Evolutionary conservation across 2,888 invertebrate genomes (phyloP).

Genomic region (Sarcophaga subvicina): DNA sequence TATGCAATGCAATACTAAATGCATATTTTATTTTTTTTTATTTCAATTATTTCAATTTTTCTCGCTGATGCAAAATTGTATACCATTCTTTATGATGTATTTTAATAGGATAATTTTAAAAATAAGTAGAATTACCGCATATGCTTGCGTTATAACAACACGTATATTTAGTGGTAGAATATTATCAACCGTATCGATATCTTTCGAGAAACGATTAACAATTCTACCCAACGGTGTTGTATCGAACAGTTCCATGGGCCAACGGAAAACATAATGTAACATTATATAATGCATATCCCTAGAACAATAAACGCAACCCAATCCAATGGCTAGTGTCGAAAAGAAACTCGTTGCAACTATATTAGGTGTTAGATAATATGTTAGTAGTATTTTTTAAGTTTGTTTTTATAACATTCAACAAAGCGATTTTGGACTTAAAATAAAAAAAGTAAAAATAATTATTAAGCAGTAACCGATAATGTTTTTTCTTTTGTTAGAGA

Average conservation of each 20-base stretch:
- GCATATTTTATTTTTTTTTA: not conserved
- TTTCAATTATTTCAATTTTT: not conserved
- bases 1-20: no score
- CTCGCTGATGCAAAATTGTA: constrained; percentile 19
- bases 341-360: constrained; percentile 78
- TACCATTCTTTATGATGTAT: constrained; percentile 3
- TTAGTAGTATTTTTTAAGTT: not conserved
- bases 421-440: not conserved
- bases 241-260: constrained; percentile 90
- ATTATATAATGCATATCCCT: constrained; percentile 84
- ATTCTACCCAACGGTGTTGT: constrained; percentile 90
- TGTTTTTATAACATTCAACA: not conserved
- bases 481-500: not conserved
- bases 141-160: constrained; percentile 79
- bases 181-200: constrained; percentile 84
- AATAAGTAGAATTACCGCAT: constrained; percentile 79
- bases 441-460: no score
- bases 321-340: constrained; percentile 79
- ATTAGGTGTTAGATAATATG: constrained; percentile 31
- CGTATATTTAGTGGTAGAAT: constrained; percentile 82
- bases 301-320: constrained; percentile 84
- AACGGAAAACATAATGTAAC: constrained; percentile 85
- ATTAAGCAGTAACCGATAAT: not conserved
- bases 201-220: constrained; percentile 86
- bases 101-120: not conserved